Conservation (phyloP, 2,888 invertebrate genomes). For the Nemotelus pantherinus region DNA sequence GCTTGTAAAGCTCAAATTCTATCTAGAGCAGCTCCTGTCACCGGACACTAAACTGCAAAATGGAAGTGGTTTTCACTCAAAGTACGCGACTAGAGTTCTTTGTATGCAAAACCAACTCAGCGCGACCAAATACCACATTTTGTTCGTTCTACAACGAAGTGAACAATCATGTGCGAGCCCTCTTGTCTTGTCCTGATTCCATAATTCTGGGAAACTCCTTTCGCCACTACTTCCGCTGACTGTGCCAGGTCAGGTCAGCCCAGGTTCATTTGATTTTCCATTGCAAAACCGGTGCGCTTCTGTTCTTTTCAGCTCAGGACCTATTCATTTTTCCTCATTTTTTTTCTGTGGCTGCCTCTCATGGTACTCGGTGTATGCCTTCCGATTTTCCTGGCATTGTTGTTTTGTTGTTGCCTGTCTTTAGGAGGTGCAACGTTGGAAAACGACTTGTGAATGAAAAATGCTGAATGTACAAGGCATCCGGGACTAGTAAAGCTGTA, state of each 20-base stretch:
- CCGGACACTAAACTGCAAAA: slow-evolving; percentile 15
- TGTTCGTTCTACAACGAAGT: slow-evolving; percentile 20
- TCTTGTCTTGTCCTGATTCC: slow-evolving; percentile 36
- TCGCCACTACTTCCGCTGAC: slow-evolving; percentile 1
- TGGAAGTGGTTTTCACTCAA: neutral
- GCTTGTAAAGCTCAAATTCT: neutral
- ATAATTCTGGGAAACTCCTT: slow-evolving; percentile 36
- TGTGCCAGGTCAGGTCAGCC: slow-evolving; percentile 18
- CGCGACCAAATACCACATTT: slow-evolving; percentile 28
- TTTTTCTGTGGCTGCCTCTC: neutral
- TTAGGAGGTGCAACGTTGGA: slow-evolving; percentile 22
- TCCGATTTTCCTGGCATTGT: slow-evolving; percentile 9
- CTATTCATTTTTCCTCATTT: neutral
- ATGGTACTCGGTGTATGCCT: neutral
- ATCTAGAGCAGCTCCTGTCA: neutral
- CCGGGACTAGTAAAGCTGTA: slow-evolving; percentile 46
- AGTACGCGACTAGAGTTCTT: neutral
- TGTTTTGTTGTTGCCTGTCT: neutral
- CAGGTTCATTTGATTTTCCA: slow-evolving; percentile 8
- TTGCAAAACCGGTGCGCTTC: neutral
- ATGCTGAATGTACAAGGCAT: slow-evolving; percentile 45
- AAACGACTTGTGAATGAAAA: slow-evolving; percentile 41
- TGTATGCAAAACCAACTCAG: neutral
- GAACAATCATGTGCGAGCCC: slow-evolving; percentile 24
- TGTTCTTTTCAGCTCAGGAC: neutral